These are phyloP conservation scores for Apamea epomidion DNA, from an alignment of 2,888 invertebrate species.

Conservation along the genomic window DNA sequence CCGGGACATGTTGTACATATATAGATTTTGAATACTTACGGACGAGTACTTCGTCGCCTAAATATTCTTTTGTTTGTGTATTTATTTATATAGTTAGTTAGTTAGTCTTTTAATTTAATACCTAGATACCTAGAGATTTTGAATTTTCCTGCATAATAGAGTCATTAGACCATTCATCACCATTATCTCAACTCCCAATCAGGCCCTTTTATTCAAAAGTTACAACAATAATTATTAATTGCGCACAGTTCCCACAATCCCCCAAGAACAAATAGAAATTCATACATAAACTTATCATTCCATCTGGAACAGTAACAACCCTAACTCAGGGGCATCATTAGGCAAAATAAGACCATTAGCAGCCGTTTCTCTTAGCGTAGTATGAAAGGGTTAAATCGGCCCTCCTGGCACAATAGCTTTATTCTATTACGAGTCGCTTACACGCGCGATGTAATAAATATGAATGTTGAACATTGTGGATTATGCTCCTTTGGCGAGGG, in stretches of 20 bases:
- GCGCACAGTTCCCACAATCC: slow-evolving; percentile 64
- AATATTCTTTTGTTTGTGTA: too few species aligned
- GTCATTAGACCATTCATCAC: slow-evolving; percentile 32
- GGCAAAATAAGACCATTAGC: slow-evolving; percentile 90
- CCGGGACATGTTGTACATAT: too few species aligned
- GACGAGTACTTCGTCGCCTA: too few species aligned
- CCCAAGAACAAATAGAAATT: slow-evolving; percentile 80
- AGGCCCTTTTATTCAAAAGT: slow-evolving; percentile 39
- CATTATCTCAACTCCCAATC: slow-evolving; percentile 28
- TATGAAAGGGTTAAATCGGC: slow-evolving; percentile 89
- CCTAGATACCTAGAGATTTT: background rate
- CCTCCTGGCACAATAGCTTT: slow-evolving; percentile 87
- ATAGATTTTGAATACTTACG: too few species aligned
- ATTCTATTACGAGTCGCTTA: slow-evolving; percentile 89
- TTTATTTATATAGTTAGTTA: too few species aligned
- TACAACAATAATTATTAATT: slow-evolving; percentile 57
- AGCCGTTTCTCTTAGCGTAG: slow-evolving; percentile 88
- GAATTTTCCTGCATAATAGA: slow-evolving; percentile 14
- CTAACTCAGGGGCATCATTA: slow-evolving; percentile 88
- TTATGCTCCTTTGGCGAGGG: slow-evolving; percentile 88
- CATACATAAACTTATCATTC: slow-evolving; percentile 88
- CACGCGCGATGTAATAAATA: slow-evolving; percentile 90
- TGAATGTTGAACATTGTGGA: slow-evolving; percentile 89
- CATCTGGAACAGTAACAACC: slow-evolving; percentile 82
- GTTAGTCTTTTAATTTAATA: too few species aligned